Base-by-base conservation (phyloP, 2,888 invertebrate species). In the Tachystola acroxantha region DNA sequence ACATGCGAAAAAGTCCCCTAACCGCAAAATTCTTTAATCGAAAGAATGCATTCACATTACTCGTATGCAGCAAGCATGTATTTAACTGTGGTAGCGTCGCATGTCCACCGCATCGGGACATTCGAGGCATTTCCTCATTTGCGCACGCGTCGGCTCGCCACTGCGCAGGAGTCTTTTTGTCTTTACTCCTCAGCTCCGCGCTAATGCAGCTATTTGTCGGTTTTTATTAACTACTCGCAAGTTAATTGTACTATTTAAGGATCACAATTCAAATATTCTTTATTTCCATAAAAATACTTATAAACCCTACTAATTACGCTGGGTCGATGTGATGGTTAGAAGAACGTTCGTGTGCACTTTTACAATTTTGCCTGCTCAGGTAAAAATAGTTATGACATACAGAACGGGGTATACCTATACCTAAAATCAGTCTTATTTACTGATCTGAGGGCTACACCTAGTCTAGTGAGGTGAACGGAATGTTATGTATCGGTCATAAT, bases 41-140 rank as follows among this genome's bases (percentile, higher is more conserved):
- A 9, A 13, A 7, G 24, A 13, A 13, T 25, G 24, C 25, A 11
- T 25, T n/a, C 7, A 25, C 11, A 13, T 25, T 33, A 33, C 25
- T 6, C 24, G 14, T 7, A 30, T 16, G 9, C 4, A 31, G 10
- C 30, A 16, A 6, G 24, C 9, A 32, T n/a, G 32, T 32, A 33
- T 25, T 28, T 12, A 34, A 31, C 31, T 22, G 20, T 16, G 16
- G n/a, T 16, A 16, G 6, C 16, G 37, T 38, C 45, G 53, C 53
- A 48, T 54, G 64, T 59, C 56, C 55, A 51, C 51, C 38, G 10
- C 24, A n/a, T 3, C 9, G 50, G 55, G 60, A 58, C 58, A 72
- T 70, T 59, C 61, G 46, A 56, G 53, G 73, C 60, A 75, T 75
- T 75, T 75, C 75, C 73, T 71, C 64, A 69, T 63, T 57, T 62